These are phyloP conservation scores for Ormia ochracea DNA, from an alignment of 2,888 invertebrate species.

Conservation along the genomic window DNA sequence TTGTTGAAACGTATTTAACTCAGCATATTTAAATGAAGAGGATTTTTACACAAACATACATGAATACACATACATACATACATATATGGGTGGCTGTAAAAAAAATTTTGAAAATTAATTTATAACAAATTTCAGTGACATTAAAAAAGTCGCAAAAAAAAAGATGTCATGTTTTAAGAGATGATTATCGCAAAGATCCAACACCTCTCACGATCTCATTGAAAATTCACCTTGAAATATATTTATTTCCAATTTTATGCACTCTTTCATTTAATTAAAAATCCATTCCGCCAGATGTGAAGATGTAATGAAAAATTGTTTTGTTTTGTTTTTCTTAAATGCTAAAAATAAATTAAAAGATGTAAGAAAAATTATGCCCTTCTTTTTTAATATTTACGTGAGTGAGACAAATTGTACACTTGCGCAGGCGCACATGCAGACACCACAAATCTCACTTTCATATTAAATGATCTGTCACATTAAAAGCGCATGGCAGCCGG, in stretches of 20 bases:
- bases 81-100: too few relatives aligned
- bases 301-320: conserved; percentile 32
- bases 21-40: too few relatives aligned
- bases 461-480: conserved; percentile 43
- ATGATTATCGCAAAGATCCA: not conserved
- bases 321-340: conserved; percentile 7
- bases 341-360: conserved; percentile 23
- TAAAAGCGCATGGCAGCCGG: conserved; percentile 43
- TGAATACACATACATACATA: too few relatives aligned
- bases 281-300: conserved; percentile 18
- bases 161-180: not conserved
- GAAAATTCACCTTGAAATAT: conserved; percentile 28
- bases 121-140: not conserved
- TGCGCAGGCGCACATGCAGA: too few relatives aligned
- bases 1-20: too few relatives aligned
- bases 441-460: conserved; percentile 32
- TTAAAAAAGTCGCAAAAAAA: too few relatives aligned
- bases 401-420: not conserved
- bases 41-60: too few relatives aligned
- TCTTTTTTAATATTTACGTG: not conserved
- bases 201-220: not conserved
- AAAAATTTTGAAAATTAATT: not conserved
- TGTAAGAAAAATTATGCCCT: conserved; percentile 20
- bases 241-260: not conserved
- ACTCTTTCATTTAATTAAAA: conserved; percentile 32